phyloP scores from a whole-genome alignment of 1,140 invertebrate genomes.

The Danaus plexippus region DNA sequence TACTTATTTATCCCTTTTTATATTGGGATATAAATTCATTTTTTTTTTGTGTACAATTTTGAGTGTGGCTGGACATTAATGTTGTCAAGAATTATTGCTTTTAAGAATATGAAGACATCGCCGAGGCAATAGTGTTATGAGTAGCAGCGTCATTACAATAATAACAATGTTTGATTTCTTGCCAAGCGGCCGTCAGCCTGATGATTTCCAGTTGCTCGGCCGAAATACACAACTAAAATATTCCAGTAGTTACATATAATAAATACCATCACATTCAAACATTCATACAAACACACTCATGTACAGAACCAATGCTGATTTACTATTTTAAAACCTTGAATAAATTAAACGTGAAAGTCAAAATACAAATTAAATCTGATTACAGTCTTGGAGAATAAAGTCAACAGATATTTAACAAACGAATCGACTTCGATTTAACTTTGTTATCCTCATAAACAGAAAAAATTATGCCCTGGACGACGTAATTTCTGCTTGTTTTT shows the following conservation, averaged over 20 bases:
- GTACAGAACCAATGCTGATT: too few species aligned
- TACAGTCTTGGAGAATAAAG: too few species aligned
- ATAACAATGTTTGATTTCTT: slow-evolving; percentile 58
- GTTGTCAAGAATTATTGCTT: slow-evolving; percentile 47
- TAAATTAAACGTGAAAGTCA: neutral
- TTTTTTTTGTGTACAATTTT: slow-evolving; percentile 27
- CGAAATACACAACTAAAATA: too few species aligned
- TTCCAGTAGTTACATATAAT: neutral
- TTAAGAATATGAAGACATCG: slow-evolving; percentile 51
- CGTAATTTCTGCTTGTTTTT: slow-evolving; percentile 67
- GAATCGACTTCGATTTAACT: neutral
- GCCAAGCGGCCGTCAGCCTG: slow-evolving; percentile 53
- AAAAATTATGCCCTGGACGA: slow-evolving; percentile 23
- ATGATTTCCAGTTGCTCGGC: slow-evolving; percentile 33
- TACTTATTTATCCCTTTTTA: slow-evolving; percentile 4
- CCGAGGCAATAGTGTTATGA: slow-evolving; percentile 62
- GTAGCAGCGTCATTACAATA: slow-evolving; percentile 54
- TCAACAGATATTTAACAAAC: too few species aligned
- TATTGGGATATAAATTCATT: too few species aligned
- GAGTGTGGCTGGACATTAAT: slow-evolving; percentile 47
- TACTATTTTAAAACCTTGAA: too few species aligned
- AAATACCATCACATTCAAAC: slow-evolving; percentile 2
- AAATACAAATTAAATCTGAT: too few species aligned
- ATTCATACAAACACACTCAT: neutral
- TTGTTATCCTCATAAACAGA: slow-evolving; percentile 6